Conservation (phyloP, 2,888 invertebrate genomes). For the Cyclophora albipunctata region DNA sequence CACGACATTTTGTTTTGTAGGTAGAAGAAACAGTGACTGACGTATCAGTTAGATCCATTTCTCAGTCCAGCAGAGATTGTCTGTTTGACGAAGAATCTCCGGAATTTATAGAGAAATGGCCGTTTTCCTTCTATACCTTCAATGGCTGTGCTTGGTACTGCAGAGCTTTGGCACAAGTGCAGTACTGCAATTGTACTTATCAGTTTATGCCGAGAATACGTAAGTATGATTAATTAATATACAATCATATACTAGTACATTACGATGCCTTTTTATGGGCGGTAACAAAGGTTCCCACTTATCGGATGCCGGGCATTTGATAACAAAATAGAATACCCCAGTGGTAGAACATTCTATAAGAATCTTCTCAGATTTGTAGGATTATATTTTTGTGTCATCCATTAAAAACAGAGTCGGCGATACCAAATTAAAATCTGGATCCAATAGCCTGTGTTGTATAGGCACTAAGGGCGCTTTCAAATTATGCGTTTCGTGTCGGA, state of each 20-base stretch:
- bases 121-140: conserved; percentile 75
- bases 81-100: conserved; percentile 73
- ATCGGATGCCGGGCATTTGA: too few relatives aligned
- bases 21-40: conserved; percentile 77
- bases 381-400: too few relatives aligned
- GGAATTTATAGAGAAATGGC: conserved; percentile 42
- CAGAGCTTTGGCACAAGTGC: conserved; percentile 67
- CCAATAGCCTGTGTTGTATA: too few relatives aligned
- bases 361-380: too few relatives aligned
- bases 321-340: too few relatives aligned
- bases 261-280: too few relatives aligned
- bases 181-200: conserved; percentile 77
- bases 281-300: too few relatives aligned
- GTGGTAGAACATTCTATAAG: too few relatives aligned
- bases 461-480: too few relatives aligned
- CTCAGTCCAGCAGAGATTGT: conserved; percentile 69
- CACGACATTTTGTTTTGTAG: conserved; percentile 31
- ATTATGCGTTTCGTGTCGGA: too few relatives aligned
- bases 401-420: too few relatives aligned
- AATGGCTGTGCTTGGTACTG: conserved; percentile 77
- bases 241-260: too few relatives aligned
- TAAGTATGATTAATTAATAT: conserved; percentile 25
- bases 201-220: conserved; percentile 76
- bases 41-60: conserved; percentile 61
- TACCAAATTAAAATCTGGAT: not conserved